Evolutionary conservation across 2,797 vertebrate genomes (phyloP).

Genomic region (Neosalanx taihuensis): DNA sequence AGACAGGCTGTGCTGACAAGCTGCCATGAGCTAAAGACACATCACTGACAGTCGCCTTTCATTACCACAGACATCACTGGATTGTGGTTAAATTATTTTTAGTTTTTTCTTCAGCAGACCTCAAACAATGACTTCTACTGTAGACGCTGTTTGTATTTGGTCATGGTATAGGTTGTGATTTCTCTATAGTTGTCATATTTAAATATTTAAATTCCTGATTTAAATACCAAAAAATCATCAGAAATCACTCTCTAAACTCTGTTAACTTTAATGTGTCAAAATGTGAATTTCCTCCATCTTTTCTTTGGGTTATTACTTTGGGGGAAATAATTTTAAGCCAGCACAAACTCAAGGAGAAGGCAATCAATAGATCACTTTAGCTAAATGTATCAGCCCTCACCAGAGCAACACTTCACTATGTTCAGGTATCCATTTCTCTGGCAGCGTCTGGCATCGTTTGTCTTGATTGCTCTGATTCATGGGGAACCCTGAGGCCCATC

Average conservation of each 20-base stretch:
- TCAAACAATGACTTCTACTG: background rate
- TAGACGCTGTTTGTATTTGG: too few relatives aligned
- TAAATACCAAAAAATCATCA: background rate
- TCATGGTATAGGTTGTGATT: too few relatives aligned
- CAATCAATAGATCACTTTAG: constrained; percentile 13
- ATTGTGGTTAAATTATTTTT: constrained; percentile 21
- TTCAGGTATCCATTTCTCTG: background rate
- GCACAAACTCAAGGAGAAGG: constrained; percentile 1
- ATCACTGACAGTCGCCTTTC: background rate
- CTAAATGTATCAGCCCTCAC: background rate
- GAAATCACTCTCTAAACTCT: background rate
- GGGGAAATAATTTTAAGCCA: background rate
- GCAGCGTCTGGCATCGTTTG: constrained; percentile 8
- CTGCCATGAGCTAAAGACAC: constrained; percentile 6
- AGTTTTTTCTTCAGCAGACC: too few relatives aligned
- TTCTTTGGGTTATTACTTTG: background rate
- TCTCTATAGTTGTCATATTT: too few relatives aligned
- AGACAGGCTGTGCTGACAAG: background rate
- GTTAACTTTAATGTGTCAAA: background rate
- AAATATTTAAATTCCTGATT: background rate
- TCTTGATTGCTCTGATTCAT: constrained; percentile 4
- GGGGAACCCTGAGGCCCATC: background rate
- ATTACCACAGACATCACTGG: constrained; percentile 7
- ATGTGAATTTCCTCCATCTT: background rate
- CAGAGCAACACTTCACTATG: background rate